A percentile compares a stretch with the other conserved stretches of the same genome.
Evolutionary conservation across 2,113 vertebrate species (phyloP).

Genomic region (Grantiella picta): DNA sequence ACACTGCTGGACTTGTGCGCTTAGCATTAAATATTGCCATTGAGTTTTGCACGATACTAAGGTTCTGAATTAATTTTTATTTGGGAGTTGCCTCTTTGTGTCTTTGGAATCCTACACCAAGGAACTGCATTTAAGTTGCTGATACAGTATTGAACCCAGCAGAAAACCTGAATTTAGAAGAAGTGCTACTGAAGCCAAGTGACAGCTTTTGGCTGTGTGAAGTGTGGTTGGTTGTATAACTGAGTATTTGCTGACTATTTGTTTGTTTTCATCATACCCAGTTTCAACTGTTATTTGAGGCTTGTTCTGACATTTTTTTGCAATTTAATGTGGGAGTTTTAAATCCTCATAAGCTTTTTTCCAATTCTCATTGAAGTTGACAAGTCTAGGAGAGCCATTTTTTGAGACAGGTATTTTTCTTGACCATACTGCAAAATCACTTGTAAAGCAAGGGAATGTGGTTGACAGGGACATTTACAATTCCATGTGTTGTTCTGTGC

Average conservation of each 20-base stretch:
- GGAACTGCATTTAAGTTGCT: not conserved
- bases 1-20: not conserved
- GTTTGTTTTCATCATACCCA: not conserved
- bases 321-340: not conserved
- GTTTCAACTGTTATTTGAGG: not conserved
- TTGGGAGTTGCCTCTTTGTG: not conserved
- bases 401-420: not conserved
- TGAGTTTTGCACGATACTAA: not conserved
- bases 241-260: not conserved
- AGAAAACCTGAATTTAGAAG: not conserved
- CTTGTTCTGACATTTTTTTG: not conserved
- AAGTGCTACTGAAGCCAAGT: not conserved
- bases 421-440: not conserved
- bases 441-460: not conserved
- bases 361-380: not conserved
- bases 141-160: not conserved
- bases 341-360: not conserved
- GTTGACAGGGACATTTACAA: not conserved
- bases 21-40: not conserved
- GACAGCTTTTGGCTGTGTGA: not conserved
- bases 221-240: not conserved
- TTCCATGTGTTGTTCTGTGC: not conserved
- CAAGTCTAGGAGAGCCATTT: not conserved
- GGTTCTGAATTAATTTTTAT: not conserved
- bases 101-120: not conserved